A percentile compares a stretch with the other conserved stretches of the same genome.
These are phyloP conservation scores for Perognathus longimembris DNA, from an alignment of 2,113 vertebrate genomes.

Conservation along the genomic window DNA sequence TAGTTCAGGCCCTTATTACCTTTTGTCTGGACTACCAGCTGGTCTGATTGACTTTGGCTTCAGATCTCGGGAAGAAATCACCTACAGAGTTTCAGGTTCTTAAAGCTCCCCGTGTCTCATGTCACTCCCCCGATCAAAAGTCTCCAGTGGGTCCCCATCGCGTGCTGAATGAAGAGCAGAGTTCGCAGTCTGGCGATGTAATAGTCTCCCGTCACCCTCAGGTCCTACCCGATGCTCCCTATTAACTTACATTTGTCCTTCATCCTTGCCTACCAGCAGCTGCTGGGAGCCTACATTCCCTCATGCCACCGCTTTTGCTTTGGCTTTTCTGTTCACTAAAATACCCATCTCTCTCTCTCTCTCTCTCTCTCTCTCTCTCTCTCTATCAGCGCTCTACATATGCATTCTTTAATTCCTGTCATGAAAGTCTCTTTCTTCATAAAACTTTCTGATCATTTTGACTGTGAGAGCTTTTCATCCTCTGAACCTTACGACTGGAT, in stretches of 20 bases:
- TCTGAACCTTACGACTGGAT: constrained; percentile 35
- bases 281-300: not conserved
- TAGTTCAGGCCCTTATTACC: constrained; percentile 75
- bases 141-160: constrained; percentile 51
- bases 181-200: constrained; percentile 60
- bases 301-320: not conserved
- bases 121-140: constrained; percentile 68
- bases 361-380: not conserved
- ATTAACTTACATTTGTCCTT: constrained; percentile 54
- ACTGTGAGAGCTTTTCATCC: not conserved
- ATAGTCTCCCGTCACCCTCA: constrained; percentile 29
- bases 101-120: constrained; percentile 58
- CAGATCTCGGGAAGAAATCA: constrained; percentile 61
- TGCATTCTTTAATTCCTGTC: constrained; percentile 36
- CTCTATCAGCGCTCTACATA: constrained; percentile 13
- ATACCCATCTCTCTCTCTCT: not conserved
- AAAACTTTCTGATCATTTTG: constrained; percentile 26
- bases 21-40: constrained; percentile 75
- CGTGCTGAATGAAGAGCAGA: constrained; percentile 55
- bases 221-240: not conserved
- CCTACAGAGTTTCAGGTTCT: constrained; percentile 65
- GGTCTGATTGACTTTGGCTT: constrained; percentile 77
- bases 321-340: constrained; percentile 31
- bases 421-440: constrained; percentile 29
- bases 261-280: not conserved